Conservation (phyloP, 2,113 vertebrate species). For the Rousettus leschenaultii region DNA sequence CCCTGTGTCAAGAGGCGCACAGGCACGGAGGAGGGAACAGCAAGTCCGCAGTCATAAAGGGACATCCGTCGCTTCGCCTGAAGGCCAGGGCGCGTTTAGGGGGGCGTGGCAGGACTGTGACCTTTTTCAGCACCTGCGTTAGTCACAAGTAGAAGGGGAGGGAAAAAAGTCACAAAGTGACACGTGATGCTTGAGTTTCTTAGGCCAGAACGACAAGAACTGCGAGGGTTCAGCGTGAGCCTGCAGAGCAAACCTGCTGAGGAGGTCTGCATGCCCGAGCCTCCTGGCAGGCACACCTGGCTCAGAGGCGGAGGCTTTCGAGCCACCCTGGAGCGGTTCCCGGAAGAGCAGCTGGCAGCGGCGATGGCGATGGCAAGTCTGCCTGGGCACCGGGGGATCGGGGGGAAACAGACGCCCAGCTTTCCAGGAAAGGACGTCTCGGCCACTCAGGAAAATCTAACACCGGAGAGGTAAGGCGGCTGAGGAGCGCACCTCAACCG, state of each 20-base stretch:
- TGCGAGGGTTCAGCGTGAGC: no score
- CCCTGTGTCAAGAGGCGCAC: neutral
- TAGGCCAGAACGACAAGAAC: neutral
- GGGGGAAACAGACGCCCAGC: neutral
- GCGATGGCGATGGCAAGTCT: no score
- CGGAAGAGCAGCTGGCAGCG: neutral
- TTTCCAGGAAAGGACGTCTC: slow-evolving; percentile 44
- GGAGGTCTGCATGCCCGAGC: neutral
- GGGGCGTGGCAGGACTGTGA: neutral
- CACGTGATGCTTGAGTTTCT: neutral
- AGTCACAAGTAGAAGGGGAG: neutral
- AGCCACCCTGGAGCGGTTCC: neutral
- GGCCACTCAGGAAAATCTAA: neutral
- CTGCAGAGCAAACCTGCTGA: neutral
- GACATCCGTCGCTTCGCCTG: neutral
- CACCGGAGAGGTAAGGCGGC: neutral
- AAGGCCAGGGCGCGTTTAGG: neutral
- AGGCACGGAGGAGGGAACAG: no score
- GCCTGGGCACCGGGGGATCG: neutral
- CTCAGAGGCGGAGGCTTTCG: neutral
- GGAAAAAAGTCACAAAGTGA: neutral
- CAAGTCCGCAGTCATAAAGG: neutral
- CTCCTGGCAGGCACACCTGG: neutral
- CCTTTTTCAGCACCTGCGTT: neutral
- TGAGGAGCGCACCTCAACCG: fast-evolving